Conservation (phyloP, 2,113 vertebrate genomes). For the Edolisoma coerulescens region DNA sequence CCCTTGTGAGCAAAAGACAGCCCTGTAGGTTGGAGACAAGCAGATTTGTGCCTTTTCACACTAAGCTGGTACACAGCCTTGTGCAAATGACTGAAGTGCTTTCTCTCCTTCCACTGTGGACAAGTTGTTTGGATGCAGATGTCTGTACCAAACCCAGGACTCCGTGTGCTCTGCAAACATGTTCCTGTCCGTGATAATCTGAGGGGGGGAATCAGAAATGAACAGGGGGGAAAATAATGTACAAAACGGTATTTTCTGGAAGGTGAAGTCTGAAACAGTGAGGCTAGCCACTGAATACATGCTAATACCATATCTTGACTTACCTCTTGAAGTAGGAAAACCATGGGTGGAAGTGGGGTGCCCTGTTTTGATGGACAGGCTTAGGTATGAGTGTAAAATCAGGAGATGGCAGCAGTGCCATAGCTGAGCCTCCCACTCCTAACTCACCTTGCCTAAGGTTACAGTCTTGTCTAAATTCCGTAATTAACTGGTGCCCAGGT, state of each 20-base stretch:
- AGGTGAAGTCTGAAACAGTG: background rate
- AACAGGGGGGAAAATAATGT: fast-evolving
- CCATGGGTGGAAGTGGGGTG: background rate
- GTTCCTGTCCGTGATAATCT: background rate
- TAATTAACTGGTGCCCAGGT: background rate
- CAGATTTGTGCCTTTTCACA: background rate
- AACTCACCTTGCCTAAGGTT: background rate
- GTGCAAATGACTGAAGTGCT: background rate
- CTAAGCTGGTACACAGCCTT: background rate
- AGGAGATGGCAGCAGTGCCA: background rate
- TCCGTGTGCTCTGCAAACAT: background rate
- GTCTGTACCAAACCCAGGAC: background rate
- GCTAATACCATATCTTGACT: background rate
- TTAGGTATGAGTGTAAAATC: background rate
- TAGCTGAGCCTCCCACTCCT: background rate
- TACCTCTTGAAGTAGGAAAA: background rate
- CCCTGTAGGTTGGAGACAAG: background rate
- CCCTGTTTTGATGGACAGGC: background rate
- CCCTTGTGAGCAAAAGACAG: background rate
- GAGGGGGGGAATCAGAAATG: background rate
- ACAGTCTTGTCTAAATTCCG: background rate
- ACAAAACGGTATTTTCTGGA: background rate
- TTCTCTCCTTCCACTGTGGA: background rate
- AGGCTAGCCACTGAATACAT: background rate
- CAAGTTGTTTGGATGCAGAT: background rate